Evolutionary conservation across 2,113 vertebrate genomes (phyloP).

Genomic region (Morone saxatilis): DNA sequence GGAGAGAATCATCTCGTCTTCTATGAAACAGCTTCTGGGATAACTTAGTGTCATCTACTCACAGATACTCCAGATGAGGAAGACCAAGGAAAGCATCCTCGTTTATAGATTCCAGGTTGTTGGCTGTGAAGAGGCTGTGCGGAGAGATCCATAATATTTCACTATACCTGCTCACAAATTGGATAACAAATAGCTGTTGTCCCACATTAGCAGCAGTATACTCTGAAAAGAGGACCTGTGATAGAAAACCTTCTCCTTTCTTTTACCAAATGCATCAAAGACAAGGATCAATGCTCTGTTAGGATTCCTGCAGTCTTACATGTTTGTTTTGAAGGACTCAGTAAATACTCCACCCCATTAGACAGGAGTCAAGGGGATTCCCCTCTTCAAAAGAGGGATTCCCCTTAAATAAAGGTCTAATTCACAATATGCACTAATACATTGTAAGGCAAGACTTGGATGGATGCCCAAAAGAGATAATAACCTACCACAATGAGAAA

Average conservation of each 20-base stretch:
- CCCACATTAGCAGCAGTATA: conserved; percentile 6
- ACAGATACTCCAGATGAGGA: conserved; percentile 98
- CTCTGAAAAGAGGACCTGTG: not conserved
- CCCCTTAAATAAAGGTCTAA: conserved; percentile 22
- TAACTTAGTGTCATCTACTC: conserved; percentile 81
- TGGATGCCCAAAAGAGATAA: not conserved
- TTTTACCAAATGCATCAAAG: not conserved
- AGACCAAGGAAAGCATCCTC: conserved; percentile 97
- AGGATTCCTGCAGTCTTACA: conserved; percentile 34
- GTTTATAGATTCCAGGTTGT: conserved; percentile 94
- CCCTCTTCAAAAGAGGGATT: conserved; percentile 57
- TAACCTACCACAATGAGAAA: not conserved
- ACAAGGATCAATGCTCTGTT: not conserved
- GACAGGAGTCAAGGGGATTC: conserved; percentile 34
- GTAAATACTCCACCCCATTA: conserved; percentile 38
- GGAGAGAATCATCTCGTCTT: not conserved
- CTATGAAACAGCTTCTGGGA: not conserved
- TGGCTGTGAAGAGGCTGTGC: conserved; percentile 95
- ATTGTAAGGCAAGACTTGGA: not conserved
- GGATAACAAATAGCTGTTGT: conserved; percentile 5
- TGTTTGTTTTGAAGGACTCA: conserved; percentile 46
- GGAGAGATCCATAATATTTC: conserved; percentile 32
- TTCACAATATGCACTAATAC: not conserved
- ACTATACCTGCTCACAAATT: conserved; percentile 15
- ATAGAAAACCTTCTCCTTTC: not conserved